Percentiles rank a stretch among this genome's conserved stretches.
Conservation (phyloP, 2,888 invertebrate species). For the Trichogramma evanescens region DNA sequence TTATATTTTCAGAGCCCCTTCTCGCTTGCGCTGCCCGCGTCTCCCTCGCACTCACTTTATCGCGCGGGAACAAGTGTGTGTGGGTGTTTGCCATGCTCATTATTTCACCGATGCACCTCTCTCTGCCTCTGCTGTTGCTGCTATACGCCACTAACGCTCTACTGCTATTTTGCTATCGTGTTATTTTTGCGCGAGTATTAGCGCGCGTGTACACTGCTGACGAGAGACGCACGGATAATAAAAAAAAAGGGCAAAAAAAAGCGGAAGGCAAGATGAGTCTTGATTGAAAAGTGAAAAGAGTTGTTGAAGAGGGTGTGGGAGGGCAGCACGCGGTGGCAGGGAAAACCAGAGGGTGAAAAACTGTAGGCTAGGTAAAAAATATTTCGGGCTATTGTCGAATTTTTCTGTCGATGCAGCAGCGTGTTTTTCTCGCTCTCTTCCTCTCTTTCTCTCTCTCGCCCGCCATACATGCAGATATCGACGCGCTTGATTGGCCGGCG, state of each 20-base stretch:
- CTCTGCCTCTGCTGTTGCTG: not conserved
- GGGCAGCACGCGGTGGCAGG: not conserved
- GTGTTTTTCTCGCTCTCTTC: slow-evolving; percentile 5
- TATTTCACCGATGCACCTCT: not conserved
- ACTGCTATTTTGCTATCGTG: not conserved
- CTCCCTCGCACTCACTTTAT: not conserved
- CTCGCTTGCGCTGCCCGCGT: not conserved
- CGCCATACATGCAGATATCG: slow-evolving; percentile 3
- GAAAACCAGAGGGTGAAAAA: not conserved
- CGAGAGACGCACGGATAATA: not conserved
- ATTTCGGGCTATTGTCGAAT: not conserved
- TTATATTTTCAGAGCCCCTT: not conserved
- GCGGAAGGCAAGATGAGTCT: slow-evolving; percentile 6
- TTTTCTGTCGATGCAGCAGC: slow-evolving; percentile 8
- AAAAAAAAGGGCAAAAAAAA: slow-evolving; percentile 15
- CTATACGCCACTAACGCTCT: not conserved
- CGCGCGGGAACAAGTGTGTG: not conserved
- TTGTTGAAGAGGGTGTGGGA: not conserved
- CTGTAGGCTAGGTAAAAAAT: not conserved
- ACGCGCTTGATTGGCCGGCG: slow-evolving; percentile 12
- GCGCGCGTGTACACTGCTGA: not conserved
- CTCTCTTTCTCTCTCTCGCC: too few relatives aligned
- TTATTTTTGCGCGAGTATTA: slow-evolving; percentile 8
- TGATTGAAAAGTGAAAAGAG: slow-evolving; percentile 11
- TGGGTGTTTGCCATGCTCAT: not conserved